Base-by-base conservation (phyloP, 2,888 invertebrate species). In the Myathropa florea region DNA sequence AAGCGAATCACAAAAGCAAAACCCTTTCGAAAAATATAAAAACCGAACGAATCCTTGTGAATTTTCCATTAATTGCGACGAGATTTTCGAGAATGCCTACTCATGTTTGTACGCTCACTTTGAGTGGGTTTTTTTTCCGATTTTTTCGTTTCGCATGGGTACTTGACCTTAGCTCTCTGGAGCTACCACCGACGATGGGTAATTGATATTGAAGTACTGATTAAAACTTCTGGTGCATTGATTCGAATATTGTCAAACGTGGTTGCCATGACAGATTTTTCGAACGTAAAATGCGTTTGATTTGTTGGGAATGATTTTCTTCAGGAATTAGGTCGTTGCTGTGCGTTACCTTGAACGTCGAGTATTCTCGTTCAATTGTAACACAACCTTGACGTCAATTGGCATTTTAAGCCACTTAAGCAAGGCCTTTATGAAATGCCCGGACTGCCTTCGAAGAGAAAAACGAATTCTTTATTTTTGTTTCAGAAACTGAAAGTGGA, bases 1-100 rank as follows among this genome's bases (percentile, higher is more conserved):
- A 14, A 18, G 18, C 18, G 4, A 46, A 26, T 33, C 24, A 21
- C 14, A 39, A 60, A 39, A 28, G 33, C 24, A 46, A 57, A 36
- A 61, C 36, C n/a, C 46, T 23, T 18, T 14, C 21, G 23, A 21
- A 39, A n/a, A 28, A 70, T 36, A 70, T 23, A 21, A 57, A 33
- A 59, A 39, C 18, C 39, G 46, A 18, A 33, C 61, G 30, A 53
- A 30, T 53, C 30, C 61, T 46, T 53, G 21, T 53, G 28, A 30
- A 30, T 61, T 72, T 3, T 21, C 61, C 61, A 61, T 72, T 72
- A 72, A 72, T 72, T 39, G n/a, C 36, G 71, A 28, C 24, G 14
- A 39, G 26, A 60, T 60, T 39, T n/a, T 57, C 14, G 14, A 24
- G 26, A 57, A 28, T 28, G 46, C 33, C 9, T 9, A 30, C 26